phyloP scores from a whole-genome alignment of 92 coral and sea anemone species.

The Paragorgia papillata region DNA sequence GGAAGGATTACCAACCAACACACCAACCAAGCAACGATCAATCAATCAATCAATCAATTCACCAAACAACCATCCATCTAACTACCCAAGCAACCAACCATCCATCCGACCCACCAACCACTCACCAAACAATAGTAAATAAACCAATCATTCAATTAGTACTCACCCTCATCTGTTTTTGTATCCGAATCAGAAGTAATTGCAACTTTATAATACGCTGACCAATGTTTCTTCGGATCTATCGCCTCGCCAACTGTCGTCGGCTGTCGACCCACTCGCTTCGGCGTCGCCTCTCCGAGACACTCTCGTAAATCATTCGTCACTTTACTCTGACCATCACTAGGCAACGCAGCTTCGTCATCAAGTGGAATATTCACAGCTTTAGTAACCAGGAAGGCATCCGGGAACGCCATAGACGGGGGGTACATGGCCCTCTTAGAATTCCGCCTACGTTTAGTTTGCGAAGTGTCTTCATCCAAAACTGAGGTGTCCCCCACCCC shows the following conservation, averaged over 20 bases:
- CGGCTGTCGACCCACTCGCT: slow-evolving; percentile 13
- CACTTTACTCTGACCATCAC: slow-evolving; percentile 27
- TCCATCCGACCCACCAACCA: too few relatives aligned
- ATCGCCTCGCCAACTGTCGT: not conserved
- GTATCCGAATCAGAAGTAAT: slow-evolving; percentile 1
- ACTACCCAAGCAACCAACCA: too few relatives aligned
- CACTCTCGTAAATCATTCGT: slow-evolving; percentile 16
- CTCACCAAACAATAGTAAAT: too few relatives aligned
- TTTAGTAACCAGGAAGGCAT: slow-evolving; percentile 61
- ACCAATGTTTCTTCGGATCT: slow-evolving; percentile 36
- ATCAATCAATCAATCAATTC: too few relatives aligned
- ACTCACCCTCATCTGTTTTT: slow-evolving; percentile 8
- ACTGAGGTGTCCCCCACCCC: not conserved
- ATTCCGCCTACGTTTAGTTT: slow-evolving; percentile 56
- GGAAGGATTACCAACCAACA: too few relatives aligned
- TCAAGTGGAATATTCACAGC: slow-evolving; percentile 79
- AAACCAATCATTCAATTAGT: not conserved
- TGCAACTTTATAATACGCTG: slow-evolving; percentile 31
- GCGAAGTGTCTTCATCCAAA: not conserved
- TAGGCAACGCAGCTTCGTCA: slow-evolving; percentile 42
- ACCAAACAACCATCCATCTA: too few relatives aligned
- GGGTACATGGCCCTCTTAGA: slow-evolving; percentile 94
- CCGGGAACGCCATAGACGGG: slow-evolving; percentile 74
- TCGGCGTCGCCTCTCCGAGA: slow-evolving; percentile 41
- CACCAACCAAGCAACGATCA: too few relatives aligned